phyloP scores from a whole-genome alignment of 1,140 invertebrate genomes.

The Trachymyrmex septentrionalis region DNA sequence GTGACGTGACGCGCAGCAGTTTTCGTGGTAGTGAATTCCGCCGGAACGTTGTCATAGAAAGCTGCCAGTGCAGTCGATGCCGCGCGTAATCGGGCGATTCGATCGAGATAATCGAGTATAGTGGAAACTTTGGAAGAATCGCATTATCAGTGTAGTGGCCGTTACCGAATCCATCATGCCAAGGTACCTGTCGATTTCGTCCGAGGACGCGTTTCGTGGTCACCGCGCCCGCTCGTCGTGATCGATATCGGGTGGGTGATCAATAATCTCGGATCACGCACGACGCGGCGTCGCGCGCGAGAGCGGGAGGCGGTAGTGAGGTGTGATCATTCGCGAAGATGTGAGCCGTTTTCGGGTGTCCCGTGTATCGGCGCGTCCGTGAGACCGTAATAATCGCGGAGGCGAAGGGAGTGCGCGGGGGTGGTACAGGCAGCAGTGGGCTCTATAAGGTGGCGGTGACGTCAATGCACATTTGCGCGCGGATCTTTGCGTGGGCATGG shows the following conservation, averaged over 20 bases:
- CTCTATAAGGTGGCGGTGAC: constrained; percentile 71
- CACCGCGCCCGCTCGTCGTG: not conserved
- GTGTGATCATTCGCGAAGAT: constrained; percentile 2
- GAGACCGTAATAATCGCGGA: not conserved
- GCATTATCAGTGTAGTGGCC: not conserved
- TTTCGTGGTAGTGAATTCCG: not conserved
- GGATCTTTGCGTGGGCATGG: constrained; percentile 83
- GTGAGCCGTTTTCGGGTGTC: not conserved
- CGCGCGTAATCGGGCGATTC: not conserved
- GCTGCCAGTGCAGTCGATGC: not conserved
- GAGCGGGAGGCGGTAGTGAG: not conserved
- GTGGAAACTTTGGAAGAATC: not conserved
- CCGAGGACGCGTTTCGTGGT: not conserved
- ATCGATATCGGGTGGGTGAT: constrained; percentile 5
- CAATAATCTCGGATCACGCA: not conserved
- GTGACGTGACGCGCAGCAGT: not conserved
- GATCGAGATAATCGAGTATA: not conserved
- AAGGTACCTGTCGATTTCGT: not conserved
- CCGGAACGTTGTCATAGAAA: not conserved
- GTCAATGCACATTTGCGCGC: constrained; percentile 83
- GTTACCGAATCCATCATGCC: not conserved
- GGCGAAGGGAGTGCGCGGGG: not conserved
- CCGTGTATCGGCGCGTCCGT: not conserved
- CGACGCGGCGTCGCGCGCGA: no score
- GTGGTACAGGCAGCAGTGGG: not conserved